These are phyloP conservation scores for Epinotia brunnichana DNA, from an alignment of 2,888 invertebrate genomes.

Conservation along the genomic window DNA sequence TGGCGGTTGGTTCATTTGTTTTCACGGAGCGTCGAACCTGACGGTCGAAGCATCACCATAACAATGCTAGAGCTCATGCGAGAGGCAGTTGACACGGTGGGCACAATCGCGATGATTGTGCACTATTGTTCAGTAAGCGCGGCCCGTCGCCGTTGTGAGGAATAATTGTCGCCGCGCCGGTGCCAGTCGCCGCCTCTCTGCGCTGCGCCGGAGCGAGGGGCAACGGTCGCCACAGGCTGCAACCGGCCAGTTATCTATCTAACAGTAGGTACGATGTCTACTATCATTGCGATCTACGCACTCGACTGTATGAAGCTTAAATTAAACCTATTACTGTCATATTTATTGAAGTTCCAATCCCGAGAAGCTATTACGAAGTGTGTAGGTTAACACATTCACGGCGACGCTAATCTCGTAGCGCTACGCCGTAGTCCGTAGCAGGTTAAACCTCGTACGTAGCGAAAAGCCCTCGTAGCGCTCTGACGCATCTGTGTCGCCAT, in stretches of 20 bases:
- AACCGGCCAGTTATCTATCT: constrained; percentile 53
- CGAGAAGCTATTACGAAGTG: background rate
- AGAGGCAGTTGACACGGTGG: constrained; percentile 75
- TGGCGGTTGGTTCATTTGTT: constrained; percentile 69
- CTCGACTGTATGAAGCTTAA: constrained; percentile 1
- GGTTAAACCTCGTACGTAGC: no score
- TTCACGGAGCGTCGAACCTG: constrained; percentile 69
- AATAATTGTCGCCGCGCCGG: constrained; percentile 62
- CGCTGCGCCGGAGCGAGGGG: constrained; percentile 54
- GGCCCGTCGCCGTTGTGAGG: constrained; percentile 57
- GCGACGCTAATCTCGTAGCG: no score
- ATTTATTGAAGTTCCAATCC: background rate
- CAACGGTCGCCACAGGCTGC: constrained; percentile 56
- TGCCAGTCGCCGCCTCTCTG: constrained; percentile 55
- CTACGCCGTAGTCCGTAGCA: no score
- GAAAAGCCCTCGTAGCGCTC: no score
- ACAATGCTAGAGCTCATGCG: constrained; percentile 73
- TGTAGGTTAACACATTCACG: no score
- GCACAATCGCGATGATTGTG: constrained; percentile 74
- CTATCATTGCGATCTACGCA: constrained; percentile 52
- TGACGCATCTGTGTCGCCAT: no score
- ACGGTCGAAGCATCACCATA: constrained; percentile 73
- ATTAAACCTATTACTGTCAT: background rate
- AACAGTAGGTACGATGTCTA: constrained; percentile 57
- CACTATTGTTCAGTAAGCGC: constrained; percentile 71